Base-by-base conservation (phyloP, 2,113 vertebrate genomes). In the Saccopteryx bilineata region DNA sequence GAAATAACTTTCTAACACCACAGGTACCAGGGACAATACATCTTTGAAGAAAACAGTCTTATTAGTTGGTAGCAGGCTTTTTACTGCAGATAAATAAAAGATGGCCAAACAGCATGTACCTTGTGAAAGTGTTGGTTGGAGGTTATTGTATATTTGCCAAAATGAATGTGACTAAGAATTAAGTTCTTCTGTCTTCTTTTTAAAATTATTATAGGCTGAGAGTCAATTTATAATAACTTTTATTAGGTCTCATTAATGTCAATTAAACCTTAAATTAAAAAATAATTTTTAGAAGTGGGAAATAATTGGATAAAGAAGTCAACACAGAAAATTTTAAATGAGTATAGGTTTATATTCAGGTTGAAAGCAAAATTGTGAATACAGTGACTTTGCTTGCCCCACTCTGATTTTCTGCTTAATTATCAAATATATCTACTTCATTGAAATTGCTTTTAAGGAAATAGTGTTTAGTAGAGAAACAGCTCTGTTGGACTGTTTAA, bases 231-330 rank as follows among this genome's bases (percentile, higher is more conserved):
- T 94, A 92, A 54, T 93, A 88, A 89, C 94, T 94, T 95, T 96
- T 76, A 90, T 96, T 97, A 96, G 19, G 26, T 71, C 74, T 69
- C 69, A 89, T 96, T 96, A 96, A 95, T 95, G 91, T 86, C 94
- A 89, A 31, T 98, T 79, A 95, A 90, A 95, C 81, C 60, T 91
- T 93, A 93, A 91, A 82, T 96, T 92, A 82, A 93, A 95, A 94
- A 87, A 72, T 84, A 94, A 91, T 60, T 92, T 97, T 89, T 88
- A 72, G 46, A 93, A 90, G 24, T 94, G 89, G 61, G 24, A 93
- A 95, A 92, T 93, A 97, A 97, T 96, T 95, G 93, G 90, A 92
- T 96, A 94, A 97, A 80, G n/a, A 89, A 88, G 60, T 95, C 68
- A 95, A 72, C 61, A 52, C 31, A 95, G 81, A 92, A 80, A 93